Evolutionary conservation across 2,113 vertebrate species (phyloP).

Genomic region (Lasiurus cinereus): DNA sequence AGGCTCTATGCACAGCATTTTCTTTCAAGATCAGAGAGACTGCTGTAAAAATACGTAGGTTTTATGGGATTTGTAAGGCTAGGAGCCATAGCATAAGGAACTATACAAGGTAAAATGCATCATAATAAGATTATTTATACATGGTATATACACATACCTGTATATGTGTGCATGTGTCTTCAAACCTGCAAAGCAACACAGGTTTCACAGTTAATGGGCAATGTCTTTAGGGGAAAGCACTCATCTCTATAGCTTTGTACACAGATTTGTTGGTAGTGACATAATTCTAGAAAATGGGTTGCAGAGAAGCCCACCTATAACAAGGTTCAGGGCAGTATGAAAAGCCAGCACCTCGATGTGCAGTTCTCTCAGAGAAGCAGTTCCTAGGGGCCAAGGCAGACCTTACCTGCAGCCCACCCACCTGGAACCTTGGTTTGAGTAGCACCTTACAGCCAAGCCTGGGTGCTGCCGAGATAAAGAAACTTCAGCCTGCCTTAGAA

Average conservation of each 20-base stretch:
- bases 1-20: neutral
- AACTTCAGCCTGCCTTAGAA: neutral
- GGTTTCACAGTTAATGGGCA: neutral
- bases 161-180: neutral
- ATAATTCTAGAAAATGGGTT: slow-evolving; percentile 15
- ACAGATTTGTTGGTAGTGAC: neutral
- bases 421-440: neutral
- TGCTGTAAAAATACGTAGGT: neutral
- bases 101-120: neutral
- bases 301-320: neutral
- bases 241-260: neutral
- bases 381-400: neutral
- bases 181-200: neutral
- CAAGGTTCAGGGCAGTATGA: neutral
- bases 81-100: neutral
- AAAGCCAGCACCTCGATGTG: neutral
- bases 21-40: slow-evolving; percentile 19
- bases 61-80: neutral
- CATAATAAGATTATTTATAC: neutral
- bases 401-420: neutral
- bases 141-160: neutral
- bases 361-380: neutral
- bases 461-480: neutral
- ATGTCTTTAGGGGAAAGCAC: neutral
- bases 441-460: neutral